Base-by-base conservation (phyloP, 2,888 invertebrate genomes). In the Drosophila differens region DNA sequence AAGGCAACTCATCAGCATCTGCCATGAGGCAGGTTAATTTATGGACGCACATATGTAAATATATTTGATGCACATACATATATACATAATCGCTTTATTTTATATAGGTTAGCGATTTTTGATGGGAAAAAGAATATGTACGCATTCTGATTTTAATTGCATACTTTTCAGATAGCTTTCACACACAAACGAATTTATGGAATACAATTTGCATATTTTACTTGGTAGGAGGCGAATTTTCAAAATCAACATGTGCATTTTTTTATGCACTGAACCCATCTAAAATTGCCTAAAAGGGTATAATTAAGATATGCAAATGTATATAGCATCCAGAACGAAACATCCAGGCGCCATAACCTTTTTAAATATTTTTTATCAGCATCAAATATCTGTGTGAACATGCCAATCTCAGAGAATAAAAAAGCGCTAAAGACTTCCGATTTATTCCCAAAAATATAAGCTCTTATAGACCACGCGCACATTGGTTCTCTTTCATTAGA, bases 111-210 rank as follows among this genome's bases (percentile, higher is more conserved):
- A 59, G 49, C 61, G 60, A 72, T 69, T 70, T 81, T 75, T 72
- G 64, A 76, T 75, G 67, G 62, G 65, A 39, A 39, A 65, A 12
- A 32, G 30, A 22, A 53, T 63, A 39, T 60, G 54, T 51, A 52
- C 59, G 32, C 51, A 41, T 53, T 54, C 60, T 41, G 54, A 70
- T 76, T 82, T 88, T 88, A 83, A 88, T 88, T 85, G 67, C 82
- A 69, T 70, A 74, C 70, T 69, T 76, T 79, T 39, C 22, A 62
- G 47, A 30, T 65, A n/a, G 41, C 53, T 14, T 19, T 28, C 47
- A 52, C 44, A 49, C 47, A 35, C 30, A 25, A 16, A 52, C 39
- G 1, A 58, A 59, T 54, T 72, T 61, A 61, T 69, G 51, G 65
- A 65, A 67, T 72, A 76, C 22, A 65, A 79, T 79, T 79, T 79